Evolutionary conservation across 1,140 invertebrate genomes (phyloP).

Genomic region (Drosophila sproati): DNA sequence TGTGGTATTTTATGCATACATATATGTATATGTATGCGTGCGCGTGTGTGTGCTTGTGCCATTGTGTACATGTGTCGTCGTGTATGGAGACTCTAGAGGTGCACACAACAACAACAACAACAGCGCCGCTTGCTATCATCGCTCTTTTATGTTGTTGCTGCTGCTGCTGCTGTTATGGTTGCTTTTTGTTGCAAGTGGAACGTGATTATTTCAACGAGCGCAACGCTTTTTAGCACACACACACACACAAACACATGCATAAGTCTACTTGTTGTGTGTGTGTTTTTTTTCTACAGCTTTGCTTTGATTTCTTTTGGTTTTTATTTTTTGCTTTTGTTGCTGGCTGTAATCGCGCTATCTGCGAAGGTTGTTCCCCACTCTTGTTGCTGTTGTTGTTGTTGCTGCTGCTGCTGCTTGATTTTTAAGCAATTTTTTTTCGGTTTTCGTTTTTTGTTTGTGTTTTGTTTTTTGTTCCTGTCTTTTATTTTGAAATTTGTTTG

Average conservation of each 20-base stretch:
- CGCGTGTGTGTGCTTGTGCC: slow-evolving; percentile 5
- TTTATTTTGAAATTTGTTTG: slow-evolving; percentile 7
- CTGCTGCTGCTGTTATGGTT: slow-evolving; percentile 46
- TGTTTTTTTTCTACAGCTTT: slow-evolving; percentile 37
- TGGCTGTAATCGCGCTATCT: slow-evolving; percentile 17
- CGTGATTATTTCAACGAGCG: slow-evolving; percentile 75
- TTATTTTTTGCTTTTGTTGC: slow-evolving; percentile 25
- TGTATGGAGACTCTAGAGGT: slow-evolving; percentile 29
- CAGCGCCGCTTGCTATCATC: slow-evolving; percentile 59
- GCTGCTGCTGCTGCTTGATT: not conserved
- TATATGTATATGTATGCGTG: slow-evolving; percentile 12
- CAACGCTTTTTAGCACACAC: slow-evolving; percentile 55
- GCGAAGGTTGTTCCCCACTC: slow-evolving; percentile 36
- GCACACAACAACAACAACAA: slow-evolving; percentile 37
- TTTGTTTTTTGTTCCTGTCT: slow-evolving; percentile 8
- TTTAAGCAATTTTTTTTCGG: not conserved
- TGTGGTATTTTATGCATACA: slow-evolving; percentile 18
- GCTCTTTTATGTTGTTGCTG: slow-evolving; percentile 28
- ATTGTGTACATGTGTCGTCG: not conserved
- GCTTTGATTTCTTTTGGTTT: slow-evolving; percentile 65
- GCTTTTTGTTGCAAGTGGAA: slow-evolving; percentile 73
- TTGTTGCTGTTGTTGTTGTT: slow-evolving; percentile 1
- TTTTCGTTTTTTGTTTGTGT: not conserved
- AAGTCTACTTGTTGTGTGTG: not conserved
- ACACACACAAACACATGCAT: slow-evolving; percentile 37